These are phyloP conservation scores for Clarias gariepinus DNA, from an alignment of 2,113 vertebrate species.

Conservation along the genomic window DNA sequence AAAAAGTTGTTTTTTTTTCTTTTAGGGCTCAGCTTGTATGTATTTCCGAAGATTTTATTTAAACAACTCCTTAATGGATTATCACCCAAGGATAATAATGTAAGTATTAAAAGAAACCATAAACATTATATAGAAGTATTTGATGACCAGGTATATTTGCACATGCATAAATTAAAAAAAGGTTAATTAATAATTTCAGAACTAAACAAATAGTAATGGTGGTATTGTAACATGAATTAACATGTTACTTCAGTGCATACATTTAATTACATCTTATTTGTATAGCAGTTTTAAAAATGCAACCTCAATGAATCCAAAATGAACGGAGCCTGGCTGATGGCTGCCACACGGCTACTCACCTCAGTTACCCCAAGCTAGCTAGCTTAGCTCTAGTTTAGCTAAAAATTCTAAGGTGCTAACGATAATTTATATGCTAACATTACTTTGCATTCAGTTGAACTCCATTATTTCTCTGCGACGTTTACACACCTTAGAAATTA, in stretches of 20 bases:
- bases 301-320: too few species aligned
- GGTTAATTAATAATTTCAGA: background rate
- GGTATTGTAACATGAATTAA: background rate
- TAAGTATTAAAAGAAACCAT: conserved; percentile 69
- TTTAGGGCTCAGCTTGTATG: conserved; percentile 90
- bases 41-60: conserved; percentile 97
- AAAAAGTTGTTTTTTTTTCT: conserved; percentile 14
- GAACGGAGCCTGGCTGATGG: too few species aligned
- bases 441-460: too few species aligned
- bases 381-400: too few species aligned
- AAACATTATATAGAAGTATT: background rate
- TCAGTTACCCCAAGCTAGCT: too few species aligned
- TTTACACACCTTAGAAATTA: too few species aligned
- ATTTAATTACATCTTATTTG: background rate
- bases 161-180: background rate
- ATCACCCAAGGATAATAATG: conserved; percentile 94
- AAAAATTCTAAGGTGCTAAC: too few species aligned
- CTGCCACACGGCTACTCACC: too few species aligned
- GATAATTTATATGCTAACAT: too few species aligned
- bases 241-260: background rate
- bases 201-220: background rate
- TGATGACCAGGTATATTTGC: background rate
- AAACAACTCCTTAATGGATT: conserved; percentile 96
- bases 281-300: too few species aligned
- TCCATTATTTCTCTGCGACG: too few species aligned